A percentile compares a stretch with the other conserved stretches of the same genome.
Conservation (phyloP, 2,797 vertebrate species). For the Podargus strigoides region DNA sequence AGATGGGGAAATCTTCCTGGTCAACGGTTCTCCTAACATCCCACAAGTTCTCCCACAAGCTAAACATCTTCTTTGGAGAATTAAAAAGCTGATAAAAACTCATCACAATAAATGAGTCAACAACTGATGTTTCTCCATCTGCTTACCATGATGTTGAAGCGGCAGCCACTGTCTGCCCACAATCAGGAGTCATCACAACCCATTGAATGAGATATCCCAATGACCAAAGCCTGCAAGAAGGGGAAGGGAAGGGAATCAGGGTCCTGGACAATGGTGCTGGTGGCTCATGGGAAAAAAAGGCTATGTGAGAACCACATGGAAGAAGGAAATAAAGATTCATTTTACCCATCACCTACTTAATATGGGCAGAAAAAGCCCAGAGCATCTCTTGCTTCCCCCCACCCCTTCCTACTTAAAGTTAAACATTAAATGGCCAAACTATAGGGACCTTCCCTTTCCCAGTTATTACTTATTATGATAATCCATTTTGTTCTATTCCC, state of each 20-base stretch:
- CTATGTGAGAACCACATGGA: neutral
- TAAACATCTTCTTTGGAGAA: neutral
- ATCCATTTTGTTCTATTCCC: slow-evolving; percentile 9
- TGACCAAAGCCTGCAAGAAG: neutral
- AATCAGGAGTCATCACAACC: neutral
- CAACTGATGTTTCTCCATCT: neutral
- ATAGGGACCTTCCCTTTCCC: neutral
- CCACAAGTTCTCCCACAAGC: neutral
- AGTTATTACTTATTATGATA: neutral
- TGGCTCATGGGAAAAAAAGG: neutral
- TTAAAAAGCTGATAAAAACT: neutral
- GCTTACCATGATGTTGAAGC: neutral
- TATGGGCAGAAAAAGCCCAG: neutral
- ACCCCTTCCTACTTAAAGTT: neutral
- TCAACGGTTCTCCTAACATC: neutral
- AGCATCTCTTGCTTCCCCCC: neutral
- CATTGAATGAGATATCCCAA: neutral
- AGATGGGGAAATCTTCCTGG: neutral
- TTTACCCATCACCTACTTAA: neutral
- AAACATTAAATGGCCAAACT: neutral
- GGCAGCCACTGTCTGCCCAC: neutral
- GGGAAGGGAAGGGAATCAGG: neutral
- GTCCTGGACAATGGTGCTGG: neutral
- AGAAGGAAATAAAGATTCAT: neutral
- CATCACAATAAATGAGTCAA: neutral